Evolutionary conservation across 2,113 vertebrate genomes (phyloP).

Genomic region (Marmota monax): DNA sequence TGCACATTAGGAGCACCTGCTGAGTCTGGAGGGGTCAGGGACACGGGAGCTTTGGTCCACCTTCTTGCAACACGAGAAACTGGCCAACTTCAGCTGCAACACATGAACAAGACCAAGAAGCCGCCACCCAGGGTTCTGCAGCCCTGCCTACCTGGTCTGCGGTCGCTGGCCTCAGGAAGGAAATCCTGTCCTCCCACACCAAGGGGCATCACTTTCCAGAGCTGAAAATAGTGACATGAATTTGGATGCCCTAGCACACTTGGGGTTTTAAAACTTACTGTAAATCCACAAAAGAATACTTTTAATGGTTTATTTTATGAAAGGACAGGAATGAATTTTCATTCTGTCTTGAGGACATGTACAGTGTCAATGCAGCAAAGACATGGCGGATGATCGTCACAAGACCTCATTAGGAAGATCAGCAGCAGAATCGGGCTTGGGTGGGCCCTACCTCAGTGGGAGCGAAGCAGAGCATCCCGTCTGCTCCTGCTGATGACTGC

Average conservation of each 20-base stretch:
- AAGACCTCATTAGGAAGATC: background rate
- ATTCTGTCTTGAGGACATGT: background rate
- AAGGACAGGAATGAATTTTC: background rate
- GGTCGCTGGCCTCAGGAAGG: background rate
- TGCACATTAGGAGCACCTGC: background rate
- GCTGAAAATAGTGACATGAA: background rate
- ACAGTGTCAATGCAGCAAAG: background rate
- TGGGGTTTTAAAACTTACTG: background rate
- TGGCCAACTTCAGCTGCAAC: too few relatives aligned
- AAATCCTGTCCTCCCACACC: background rate
- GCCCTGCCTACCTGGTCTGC: background rate
- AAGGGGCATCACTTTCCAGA: background rate
- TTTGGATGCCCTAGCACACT: rapidly evolving
- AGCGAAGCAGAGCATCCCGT: background rate
- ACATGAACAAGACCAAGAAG: background rate
- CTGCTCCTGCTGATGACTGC: rapidly evolving
- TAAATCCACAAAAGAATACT: background rate
- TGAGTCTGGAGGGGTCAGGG: background rate
- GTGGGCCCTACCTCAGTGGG: background rate
- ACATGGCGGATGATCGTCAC: too few relatives aligned
- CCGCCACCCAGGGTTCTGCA: background rate
- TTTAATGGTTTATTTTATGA: background rate
- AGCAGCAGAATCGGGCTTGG: background rate
- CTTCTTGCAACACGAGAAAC: background rate
- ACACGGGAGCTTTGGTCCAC: too few relatives aligned